Evolutionary conservation across 1,140 invertebrate genomes (phyloP).

Genomic region (Cyrtorhinus lividipennis): DNA sequence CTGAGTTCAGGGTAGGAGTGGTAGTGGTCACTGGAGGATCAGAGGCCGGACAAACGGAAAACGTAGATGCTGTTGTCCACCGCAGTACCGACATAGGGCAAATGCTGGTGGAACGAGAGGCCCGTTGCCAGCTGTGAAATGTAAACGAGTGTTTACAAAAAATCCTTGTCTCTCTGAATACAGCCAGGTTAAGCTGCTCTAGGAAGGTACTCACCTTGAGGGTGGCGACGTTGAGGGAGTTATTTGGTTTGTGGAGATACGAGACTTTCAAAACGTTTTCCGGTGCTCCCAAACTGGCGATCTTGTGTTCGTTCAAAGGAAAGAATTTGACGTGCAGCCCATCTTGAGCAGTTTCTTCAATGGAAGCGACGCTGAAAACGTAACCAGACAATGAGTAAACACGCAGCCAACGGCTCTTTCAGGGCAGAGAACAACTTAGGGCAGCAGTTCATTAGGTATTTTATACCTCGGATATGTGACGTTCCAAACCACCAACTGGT

Average conservation of each 20-base stretch:
- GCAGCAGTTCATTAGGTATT: no score
- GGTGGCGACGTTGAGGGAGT: slow-evolving; percentile 7
- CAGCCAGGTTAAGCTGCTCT: no score
- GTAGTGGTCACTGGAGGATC: no score
- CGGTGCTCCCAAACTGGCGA: slow-evolving; percentile 11
- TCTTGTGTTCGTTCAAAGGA: slow-evolving; percentile 2
- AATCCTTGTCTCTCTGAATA: no score
- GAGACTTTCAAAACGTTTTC: slow-evolving; percentile 9
- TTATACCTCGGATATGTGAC: slow-evolving; percentile 42
- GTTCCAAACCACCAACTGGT: slow-evolving; percentile 48
- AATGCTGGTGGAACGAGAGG: slow-evolving; percentile 43
- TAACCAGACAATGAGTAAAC: no score
- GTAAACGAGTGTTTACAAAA: slow-evolving; percentile 13
- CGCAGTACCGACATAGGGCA: slow-evolving; percentile 43
- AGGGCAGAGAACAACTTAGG: no score
- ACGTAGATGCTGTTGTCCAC: slow-evolving; percentile 44
- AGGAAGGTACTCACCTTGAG: neutral
- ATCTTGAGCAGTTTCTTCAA: slow-evolving; percentile 6
- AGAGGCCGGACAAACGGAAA: slow-evolving; percentile 29
- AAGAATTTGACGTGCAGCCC: slow-evolving; percentile 11
- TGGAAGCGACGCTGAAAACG: slow-evolving; percentile 1
- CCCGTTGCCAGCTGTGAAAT: slow-evolving; percentile 34
- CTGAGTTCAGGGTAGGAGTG: no score
- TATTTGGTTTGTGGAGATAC: neutral
- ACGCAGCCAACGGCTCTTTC: no score